Evolutionary conservation across 2,113 vertebrate genomes (phyloP), one percentile per base, ranked within the genome.

Genomic region (Rutilus rutilus): DNA sequence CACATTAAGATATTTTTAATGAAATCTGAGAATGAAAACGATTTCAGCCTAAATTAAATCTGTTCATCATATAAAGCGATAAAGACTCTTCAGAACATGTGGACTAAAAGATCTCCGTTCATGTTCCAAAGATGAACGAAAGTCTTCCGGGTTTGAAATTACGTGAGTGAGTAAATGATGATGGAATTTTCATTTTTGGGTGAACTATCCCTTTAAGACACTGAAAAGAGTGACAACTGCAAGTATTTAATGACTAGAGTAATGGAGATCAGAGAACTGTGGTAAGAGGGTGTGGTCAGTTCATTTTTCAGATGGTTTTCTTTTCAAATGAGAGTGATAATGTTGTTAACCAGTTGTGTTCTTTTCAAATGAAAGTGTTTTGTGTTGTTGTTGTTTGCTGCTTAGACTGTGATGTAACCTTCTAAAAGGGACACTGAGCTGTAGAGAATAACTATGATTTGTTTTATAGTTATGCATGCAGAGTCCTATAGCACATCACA

Each of bases 401-500:
- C 65, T 69, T 71, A 39, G 10, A 71, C 67, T 71, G 67, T 71
- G 67, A 9, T 71, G 33, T 71, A 67, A 36, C 65, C 17, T 36
- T 67, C 14, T 8, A 10, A 42, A 67, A 67, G 30, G 67, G 33
- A 71, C 67, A 42, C 19, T 39, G 36, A 42, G 67, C 39, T 39
- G 67, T 71, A 67, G 67, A 42, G 67, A 42, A 71, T 23, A 71
- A 42, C 67, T 71, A 39, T 36, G 19, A 71, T 71, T 71, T 71
- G 33, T 36, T 71, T 71, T 71, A 42, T 71, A 71, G 36, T 23
- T 42, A 39, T 39, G 65, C 65, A 69, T 39, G 33, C 65, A 36
- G 65, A 39, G 65, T 69, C 65, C 65, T 21, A 69, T 21, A 36
- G 14, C 30, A 69, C 65, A 69, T 21, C 30, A 21, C 65, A 69